Evolutionary conservation across 2,888 invertebrate genomes (phyloP).

Genomic region (Octonoba sinensis): DNA sequence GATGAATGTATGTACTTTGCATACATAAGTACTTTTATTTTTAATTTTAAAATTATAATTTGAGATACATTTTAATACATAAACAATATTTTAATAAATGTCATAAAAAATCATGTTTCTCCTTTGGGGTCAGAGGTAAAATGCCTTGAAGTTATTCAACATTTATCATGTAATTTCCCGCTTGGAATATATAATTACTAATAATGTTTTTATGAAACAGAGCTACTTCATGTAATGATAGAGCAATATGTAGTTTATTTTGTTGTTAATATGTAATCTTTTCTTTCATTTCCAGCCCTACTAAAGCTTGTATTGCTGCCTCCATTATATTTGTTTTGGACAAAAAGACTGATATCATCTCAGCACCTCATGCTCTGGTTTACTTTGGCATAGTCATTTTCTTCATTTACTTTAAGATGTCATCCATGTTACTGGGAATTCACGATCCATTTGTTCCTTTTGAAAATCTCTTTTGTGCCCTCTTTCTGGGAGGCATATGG

Average conservation of each 20-base stretch:
- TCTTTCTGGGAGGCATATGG: constrained; percentile 98
- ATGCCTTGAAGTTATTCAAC: no score
- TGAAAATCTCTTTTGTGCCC: constrained; percentile 96
- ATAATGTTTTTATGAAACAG: no score
- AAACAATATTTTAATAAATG: not conserved
- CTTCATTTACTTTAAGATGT: constrained; percentile 82
- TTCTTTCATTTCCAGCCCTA: constrained; percentile 80
- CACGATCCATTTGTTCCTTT: constrained; percentile 99
- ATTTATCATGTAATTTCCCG: no score
- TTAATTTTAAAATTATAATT: not conserved
- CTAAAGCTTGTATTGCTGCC: constrained; percentile 95
- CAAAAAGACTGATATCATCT: constrained; percentile 95
- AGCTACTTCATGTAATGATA: no score
- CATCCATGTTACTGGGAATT: constrained; percentile 94
- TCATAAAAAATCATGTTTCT: no score
- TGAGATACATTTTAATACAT: constrained; percentile 1
- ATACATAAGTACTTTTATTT: no score
- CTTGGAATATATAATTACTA: no score
- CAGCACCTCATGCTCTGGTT: constrained; percentile 95
- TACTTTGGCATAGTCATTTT: constrained; percentile 98
- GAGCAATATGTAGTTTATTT: no score
- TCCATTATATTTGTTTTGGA: constrained; percentile 96
- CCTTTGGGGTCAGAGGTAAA: no score
- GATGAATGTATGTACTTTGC: no score
- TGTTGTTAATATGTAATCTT: not conserved